phyloP scores from a whole-genome alignment of 2,888 invertebrate genomes.

The Petrolisthes cinctipes region DNA sequence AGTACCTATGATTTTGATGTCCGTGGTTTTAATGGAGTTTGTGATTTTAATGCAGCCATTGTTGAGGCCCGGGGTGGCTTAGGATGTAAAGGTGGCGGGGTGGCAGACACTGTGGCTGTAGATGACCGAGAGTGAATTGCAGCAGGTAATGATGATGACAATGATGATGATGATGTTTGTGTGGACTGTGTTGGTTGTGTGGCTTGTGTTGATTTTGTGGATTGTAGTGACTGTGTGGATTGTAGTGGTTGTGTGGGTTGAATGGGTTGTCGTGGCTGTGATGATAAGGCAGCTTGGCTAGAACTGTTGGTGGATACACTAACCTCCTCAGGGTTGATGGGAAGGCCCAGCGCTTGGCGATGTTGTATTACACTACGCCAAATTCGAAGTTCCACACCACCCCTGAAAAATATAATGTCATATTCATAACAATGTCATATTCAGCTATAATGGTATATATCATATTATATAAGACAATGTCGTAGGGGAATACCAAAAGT shows the following conservation, averaged over 20 bases:
- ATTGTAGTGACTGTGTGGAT: not conserved
- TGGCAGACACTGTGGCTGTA: not conserved
- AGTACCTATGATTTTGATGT: conserved; percentile 43
- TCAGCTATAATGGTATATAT: too few species aligned
- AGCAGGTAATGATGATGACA: too few species aligned
- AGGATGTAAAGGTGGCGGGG: not conserved
- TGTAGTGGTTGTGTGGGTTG: not conserved
- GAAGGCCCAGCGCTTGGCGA: conserved; percentile 66
- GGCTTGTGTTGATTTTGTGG: too few species aligned
- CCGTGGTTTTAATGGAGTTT: conserved; percentile 15
- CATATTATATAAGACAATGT: too few species aligned
- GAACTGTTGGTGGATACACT: not conserved
- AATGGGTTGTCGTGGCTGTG: not conserved
- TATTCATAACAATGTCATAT: too few species aligned
- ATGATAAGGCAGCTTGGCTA: not conserved
- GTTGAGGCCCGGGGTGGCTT: not conserved
- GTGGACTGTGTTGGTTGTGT: not conserved
- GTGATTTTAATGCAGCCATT: not conserved
- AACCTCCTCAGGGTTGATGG: conserved; percentile 47
- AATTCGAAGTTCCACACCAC: conserved; percentile 85
- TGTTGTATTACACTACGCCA: conserved; percentile 83
- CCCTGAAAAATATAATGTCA: conserved; percentile 68
- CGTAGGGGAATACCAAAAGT: too few species aligned
- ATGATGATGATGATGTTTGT: too few species aligned
- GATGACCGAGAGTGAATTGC: too few species aligned